phyloP scores from a whole-genome alignment of 1,140 invertebrate species.

The Parapsyche elsis region DNA sequence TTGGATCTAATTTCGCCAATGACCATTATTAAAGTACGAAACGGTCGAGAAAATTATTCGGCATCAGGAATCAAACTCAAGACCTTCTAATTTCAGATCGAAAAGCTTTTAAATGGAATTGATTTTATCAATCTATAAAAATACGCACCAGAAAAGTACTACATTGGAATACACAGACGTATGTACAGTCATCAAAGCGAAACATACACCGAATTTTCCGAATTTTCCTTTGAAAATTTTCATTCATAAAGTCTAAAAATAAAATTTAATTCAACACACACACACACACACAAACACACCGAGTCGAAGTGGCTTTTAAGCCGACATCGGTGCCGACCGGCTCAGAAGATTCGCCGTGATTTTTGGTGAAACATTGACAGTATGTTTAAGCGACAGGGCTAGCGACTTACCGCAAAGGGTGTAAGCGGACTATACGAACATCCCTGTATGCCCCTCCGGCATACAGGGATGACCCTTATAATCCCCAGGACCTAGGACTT shows the following conservation, averaged over 20 bases:
- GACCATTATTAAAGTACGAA: too few species aligned
- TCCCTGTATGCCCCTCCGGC: neutral
- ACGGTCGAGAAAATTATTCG: too few species aligned
- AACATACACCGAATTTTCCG: too few species aligned
- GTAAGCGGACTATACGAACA: neutral
- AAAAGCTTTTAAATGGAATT: too few species aligned
- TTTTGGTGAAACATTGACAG: conserved; percentile 5
- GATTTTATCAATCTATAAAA: too few species aligned
- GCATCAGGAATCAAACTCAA: too few species aligned
- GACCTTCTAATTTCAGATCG: too few species aligned
- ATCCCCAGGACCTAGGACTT: conserved; percentile 20
- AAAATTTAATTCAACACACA: neutral
- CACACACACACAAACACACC: neutral
- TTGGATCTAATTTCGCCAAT: too few species aligned
- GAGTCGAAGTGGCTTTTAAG: neutral
- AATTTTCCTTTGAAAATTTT: neutral
- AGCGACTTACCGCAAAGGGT: conserved; percentile 23
- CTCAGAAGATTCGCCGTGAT: neutral
- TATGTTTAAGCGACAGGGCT: neutral
- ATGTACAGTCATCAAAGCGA: too few species aligned
- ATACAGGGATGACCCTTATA: conserved; percentile 36
- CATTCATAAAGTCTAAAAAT: neutral
- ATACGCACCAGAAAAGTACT: too few species aligned
- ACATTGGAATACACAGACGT: too few species aligned
- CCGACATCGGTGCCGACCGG: neutral